Evolutionary conservation across 2,113 vertebrate genomes (phyloP).

Genomic region (Carlito syrichta): DNA sequence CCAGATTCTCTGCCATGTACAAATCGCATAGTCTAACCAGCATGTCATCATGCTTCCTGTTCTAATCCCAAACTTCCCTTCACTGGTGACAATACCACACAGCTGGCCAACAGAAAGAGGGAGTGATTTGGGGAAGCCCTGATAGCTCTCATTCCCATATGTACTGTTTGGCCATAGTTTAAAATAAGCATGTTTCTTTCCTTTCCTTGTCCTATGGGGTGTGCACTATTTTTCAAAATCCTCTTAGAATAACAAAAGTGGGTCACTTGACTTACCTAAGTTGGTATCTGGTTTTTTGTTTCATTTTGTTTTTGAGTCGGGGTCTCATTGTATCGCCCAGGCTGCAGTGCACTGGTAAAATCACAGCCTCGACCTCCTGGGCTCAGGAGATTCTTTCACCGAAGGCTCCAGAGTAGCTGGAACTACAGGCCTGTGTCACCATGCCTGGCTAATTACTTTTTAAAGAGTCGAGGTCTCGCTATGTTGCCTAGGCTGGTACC

Average conservation of each 20-base stretch:
- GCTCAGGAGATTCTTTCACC: too few species aligned
- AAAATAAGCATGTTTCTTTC: conserved; percentile 36
- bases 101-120: background rate
- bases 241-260: background rate
- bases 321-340: too few species aligned
- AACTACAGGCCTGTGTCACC: too few species aligned
- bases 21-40: background rate
- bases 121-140: background rate
- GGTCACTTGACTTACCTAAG: background rate
- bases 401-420: too few species aligned
- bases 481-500: too few species aligned
- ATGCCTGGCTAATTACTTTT: too few species aligned
- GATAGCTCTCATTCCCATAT: background rate
- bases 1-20: background rate
- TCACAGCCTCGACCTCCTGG: too few species aligned
- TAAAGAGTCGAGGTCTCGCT: too few species aligned
- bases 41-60: conserved; percentile 23
- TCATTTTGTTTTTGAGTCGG: too few species aligned
- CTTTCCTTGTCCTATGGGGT: background rate
- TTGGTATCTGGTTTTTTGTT: background rate
- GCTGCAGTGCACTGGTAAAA: too few species aligned
- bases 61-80: conserved; percentile 38
- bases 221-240: conserved; percentile 45
- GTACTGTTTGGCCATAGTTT: background rate
- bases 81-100: background rate